Conservation (phyloP, 2,797 vertebrate genomes). For the Melanotaenia trifasciata region DNA sequence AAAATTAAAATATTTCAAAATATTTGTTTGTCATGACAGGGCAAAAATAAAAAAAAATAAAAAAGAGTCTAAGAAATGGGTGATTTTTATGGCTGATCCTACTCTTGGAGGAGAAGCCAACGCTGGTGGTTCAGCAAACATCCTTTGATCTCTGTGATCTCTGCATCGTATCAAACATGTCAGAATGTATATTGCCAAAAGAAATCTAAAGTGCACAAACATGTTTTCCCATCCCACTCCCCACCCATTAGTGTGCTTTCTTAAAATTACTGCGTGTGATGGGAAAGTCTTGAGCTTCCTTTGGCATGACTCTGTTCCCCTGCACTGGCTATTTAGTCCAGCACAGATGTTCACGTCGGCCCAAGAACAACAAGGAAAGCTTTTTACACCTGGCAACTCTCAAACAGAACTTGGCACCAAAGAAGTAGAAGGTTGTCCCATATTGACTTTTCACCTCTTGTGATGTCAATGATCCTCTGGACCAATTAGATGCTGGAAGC, state of each 20-base stretch:
- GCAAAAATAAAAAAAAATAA: too few species aligned
- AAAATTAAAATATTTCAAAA: too few species aligned
- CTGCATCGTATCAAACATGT: constrained; percentile 15
- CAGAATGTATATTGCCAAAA: constrained; percentile 18
- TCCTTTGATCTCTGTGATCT: constrained; percentile 3
- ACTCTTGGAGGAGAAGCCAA: not conserved
- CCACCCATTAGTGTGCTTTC: constrained; percentile 52
- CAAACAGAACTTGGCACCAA: constrained; percentile 81
- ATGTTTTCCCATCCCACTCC: constrained; percentile 41
- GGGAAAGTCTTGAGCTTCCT: constrained; percentile 61
- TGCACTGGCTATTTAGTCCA: constrained; percentile 58
- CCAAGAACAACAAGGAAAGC: constrained; percentile 84
- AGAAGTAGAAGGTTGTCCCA: constrained; percentile 81
- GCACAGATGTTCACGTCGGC: constrained; percentile 83
- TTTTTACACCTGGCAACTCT: constrained; percentile 85
- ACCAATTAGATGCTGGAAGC: constrained; percentile 86
- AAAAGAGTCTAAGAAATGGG: too few species aligned
- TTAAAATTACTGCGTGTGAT: constrained; percentile 66
- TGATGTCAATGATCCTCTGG: constrained; percentile 84
- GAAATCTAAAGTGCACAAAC: constrained; percentile 22
- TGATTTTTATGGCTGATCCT: not conserved
- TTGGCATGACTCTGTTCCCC: constrained; percentile 66
- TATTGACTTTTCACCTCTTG: constrained; percentile 82
- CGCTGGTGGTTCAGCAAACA: constrained; percentile 4
- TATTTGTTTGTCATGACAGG: too few species aligned